Evolutionary conservation across 2,113 vertebrate species (phyloP), one percentile per base, ranked within the genome.

Genomic region (Oryctolagus cuniculus): DNA sequence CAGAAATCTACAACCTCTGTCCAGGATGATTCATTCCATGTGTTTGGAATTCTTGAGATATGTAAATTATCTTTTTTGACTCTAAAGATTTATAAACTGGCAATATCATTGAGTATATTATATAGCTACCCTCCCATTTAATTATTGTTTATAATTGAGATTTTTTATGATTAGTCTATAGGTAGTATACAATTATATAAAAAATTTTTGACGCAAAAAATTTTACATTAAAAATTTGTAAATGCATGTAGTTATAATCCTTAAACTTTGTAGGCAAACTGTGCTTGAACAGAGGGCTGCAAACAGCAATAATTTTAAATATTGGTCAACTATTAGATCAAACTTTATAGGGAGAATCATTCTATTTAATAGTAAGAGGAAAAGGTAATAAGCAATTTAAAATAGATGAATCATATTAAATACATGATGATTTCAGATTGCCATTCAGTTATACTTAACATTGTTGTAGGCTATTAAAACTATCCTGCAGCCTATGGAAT

Each of bases 241-340:
- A 94, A 83, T 83, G 11, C 51, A 70, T 34, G 19, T 17, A 78
- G 21, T 0, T 38, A 13, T 6, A 90, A 80, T n/a, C 64, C 44
- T 36, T 87, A 93, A 84, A 36, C 79, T 93, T 44, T 83, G 16
- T 66, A n/a, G 63, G 6, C 9, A 92, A 87, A 63, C 44, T 81
- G 10, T 25, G 55, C 51, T 73, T 95, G 77, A 63, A 27, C 24
- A 94, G 36, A 69, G 16, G 15, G 78, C 5, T 78, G 11, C 80
- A 93, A 89, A 92, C 55, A 58, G 5, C 10, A 66, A 16, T 51
- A 64, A 90, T 96, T 89, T 34, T 58, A 94, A 96, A 84, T 85
- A 94, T 9, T 67, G 36, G 34, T 82, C 77, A 91, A 24, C 29
- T 72, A 12, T 77, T 55, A 80, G 29, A n/a, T 12, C 19, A 64